Evolutionary conservation across 2,113 vertebrate genomes (phyloP).

Genomic region (Harpagus bidentatus): DNA sequence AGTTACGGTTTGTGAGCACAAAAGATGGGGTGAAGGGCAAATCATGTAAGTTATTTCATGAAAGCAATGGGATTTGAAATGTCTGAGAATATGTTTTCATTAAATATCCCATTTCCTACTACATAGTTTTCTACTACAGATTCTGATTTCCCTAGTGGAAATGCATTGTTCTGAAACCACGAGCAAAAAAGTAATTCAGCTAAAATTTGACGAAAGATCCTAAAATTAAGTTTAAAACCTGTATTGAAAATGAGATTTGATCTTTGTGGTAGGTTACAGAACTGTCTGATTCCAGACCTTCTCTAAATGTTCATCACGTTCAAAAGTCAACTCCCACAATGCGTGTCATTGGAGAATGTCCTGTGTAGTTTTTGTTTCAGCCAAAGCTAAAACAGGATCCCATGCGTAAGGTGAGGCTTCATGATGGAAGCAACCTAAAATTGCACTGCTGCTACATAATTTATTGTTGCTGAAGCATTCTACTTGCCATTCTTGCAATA

Average conservation of each 20-base stretch:
- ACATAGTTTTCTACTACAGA: background rate
- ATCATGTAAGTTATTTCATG: background rate
- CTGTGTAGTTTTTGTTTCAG: background rate
- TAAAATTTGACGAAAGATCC: background rate
- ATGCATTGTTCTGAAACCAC: background rate
- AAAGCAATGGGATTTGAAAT: background rate
- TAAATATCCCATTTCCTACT: background rate
- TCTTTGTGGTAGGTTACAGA: background rate
- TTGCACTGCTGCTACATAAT: background rate
- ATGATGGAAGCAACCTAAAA: background rate
- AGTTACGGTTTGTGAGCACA: background rate
- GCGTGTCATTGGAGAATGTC: accelerated
- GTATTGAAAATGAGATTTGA: background rate
- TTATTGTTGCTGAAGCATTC: background rate
- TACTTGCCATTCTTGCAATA: accelerated
- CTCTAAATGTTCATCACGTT: background rate
- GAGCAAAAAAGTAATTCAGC: background rate
- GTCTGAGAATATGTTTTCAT: background rate
- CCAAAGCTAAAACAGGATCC: background rate
- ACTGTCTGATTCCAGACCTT: background rate
- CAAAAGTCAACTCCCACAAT: background rate
- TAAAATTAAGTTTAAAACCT: background rate
- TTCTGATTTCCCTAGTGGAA: background rate
- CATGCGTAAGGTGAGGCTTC: background rate
- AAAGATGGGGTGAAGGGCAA: background rate